These are phyloP conservation scores for Camponotus pennsylvanicus DNA, from an alignment of 1,140 invertebrate genomes.

Conservation along the genomic window DNA sequence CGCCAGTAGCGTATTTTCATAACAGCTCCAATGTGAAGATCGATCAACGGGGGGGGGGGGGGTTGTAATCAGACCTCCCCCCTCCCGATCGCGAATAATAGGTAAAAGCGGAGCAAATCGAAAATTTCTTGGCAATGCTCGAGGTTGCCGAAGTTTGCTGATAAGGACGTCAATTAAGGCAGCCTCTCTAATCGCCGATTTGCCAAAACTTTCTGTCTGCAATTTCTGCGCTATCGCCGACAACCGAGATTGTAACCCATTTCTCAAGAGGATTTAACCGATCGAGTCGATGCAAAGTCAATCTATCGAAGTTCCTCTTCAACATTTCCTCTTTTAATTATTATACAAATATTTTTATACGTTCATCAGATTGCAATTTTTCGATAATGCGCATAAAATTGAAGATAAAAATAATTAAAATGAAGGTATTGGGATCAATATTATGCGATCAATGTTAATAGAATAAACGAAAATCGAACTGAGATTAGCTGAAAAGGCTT, in stretches of 20 bases:
- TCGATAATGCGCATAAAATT: not conserved
- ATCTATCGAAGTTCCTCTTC: not conserved
- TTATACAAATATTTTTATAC: not conserved
- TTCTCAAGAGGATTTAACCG: conserved; percentile 26
- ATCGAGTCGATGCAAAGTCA: conserved; percentile 8
- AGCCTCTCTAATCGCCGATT: conserved; percentile 54
- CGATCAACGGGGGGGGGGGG: not conserved
- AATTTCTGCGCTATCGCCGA: conserved; percentile 52
- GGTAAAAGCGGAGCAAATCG: conserved; percentile 62
- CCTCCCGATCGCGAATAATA: conserved; percentile 18
- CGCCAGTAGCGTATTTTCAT: conserved; percentile 22
- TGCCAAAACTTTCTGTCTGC: conserved; percentile 46
- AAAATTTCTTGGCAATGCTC: conserved; percentile 73
- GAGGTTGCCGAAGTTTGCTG: conserved; percentile 65
- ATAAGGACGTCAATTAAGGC: conserved; percentile 52
- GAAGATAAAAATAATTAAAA: not conserved
- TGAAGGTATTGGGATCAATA: not conserved
- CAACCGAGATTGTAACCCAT: conserved; percentile 42
- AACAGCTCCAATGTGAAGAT: conserved; percentile 11
- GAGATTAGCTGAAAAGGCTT: not conserved
- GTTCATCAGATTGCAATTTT: not conserved
- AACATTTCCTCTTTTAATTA: not conserved
- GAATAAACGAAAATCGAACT: not conserved
- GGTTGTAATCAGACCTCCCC: conserved; percentile 24
- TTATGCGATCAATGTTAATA: too few relatives aligned